These are phyloP conservation scores for Rhipidura dahli DNA, from an alignment of 2,113 vertebrate species.

Conservation along the genomic window DNA sequence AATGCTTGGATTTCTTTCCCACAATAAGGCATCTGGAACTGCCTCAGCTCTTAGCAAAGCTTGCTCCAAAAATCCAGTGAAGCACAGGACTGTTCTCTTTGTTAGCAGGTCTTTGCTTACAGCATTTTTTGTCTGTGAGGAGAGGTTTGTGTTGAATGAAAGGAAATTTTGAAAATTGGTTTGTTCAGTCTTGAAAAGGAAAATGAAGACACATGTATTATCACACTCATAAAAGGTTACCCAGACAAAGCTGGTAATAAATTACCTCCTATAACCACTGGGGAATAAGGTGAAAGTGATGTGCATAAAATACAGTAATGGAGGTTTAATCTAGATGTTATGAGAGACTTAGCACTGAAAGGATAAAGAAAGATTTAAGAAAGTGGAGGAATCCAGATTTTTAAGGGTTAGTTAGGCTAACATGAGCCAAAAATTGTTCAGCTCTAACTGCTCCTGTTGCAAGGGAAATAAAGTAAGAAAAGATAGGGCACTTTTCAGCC, in stretches of 20 bases:
- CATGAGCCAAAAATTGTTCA: background rate
- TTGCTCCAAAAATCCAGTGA: background rate
- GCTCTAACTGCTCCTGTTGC: background rate
- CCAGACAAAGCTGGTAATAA: background rate
- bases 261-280: background rate
- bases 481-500: background rate
- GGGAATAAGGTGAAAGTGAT: background rate
- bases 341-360: background rate
- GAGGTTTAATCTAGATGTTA: background rate
- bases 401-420: background rate
- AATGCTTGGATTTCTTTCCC: background rate
- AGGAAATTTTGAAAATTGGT: background rate
- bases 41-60: background rate
- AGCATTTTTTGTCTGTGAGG: background rate
- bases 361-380: background rate
- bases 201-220: background rate
- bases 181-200: background rate
- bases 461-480: background rate
- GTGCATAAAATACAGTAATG: background rate
- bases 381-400: background rate
- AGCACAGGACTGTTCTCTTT: background rate
- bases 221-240: background rate
- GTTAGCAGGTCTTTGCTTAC: background rate
- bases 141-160: background rate
- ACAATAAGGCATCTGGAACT: background rate